Evolutionary conservation across 1,140 invertebrate genomes (phyloP).

Genomic region (Drosophila auraria): DNA sequence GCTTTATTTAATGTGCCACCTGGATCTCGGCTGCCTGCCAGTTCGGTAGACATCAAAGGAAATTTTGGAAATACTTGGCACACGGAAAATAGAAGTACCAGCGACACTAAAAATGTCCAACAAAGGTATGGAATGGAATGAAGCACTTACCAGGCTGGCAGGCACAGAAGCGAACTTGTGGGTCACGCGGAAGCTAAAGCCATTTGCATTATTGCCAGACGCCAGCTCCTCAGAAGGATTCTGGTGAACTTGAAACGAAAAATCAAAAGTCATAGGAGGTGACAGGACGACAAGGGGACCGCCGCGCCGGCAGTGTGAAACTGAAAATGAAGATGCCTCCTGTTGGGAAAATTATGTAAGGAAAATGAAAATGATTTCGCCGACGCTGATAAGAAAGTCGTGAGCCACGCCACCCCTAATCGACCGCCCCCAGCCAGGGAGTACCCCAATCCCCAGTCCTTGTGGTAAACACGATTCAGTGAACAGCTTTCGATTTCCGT

Average conservation of each 20-base stretch:
- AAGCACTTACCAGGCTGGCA: slow-evolving; percentile 29
- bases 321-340: slow-evolving; percentile 37
- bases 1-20: background rate
- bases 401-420: slow-evolving; percentile 38
- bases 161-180: slow-evolving; percentile 33
- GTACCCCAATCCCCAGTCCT: slow-evolving; percentile 16
- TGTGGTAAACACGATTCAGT: slow-evolving; percentile 45
- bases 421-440: slow-evolving; percentile 23
- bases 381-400: slow-evolving; percentile 29
- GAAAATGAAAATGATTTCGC: slow-evolving; percentile 76
- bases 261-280: slow-evolving; percentile 65
- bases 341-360: slow-evolving; percentile 63
- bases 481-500: slow-evolving; percentile 80
- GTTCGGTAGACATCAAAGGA: slow-evolving; percentile 42
- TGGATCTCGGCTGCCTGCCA: slow-evolving; percentile 9
- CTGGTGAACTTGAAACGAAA: slow-evolving; percentile 66
- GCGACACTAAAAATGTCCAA: slow-evolving; percentile 50
- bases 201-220: slow-evolving; percentile 76
- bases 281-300: slow-evolving; percentile 11
- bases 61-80: slow-evolving; percentile 25
- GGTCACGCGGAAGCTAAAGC: slow-evolving; percentile 69
- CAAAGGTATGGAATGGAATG: slow-evolving; percentile 26
- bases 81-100: slow-evolving; percentile 67
- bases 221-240: slow-evolving; percentile 16
- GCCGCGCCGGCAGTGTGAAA: slow-evolving; percentile 2